Percentiles rank a stretch among this genome's conserved stretches.
Evolutionary conservation across 2,888 invertebrate species (phyloP).

Genomic region (Drosophila pullipes): DNA sequence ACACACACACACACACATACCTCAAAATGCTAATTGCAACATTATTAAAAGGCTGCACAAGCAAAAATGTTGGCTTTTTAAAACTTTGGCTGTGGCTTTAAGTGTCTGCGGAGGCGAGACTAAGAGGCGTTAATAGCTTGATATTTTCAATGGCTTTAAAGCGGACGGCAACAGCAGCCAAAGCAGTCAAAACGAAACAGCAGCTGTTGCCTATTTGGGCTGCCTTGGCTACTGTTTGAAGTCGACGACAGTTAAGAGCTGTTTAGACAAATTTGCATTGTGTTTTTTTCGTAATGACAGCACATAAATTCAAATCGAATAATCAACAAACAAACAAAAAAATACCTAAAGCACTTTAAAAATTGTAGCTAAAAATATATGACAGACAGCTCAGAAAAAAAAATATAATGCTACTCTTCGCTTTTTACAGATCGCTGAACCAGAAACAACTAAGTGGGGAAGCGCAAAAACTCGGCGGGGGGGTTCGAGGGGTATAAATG

Average conservation of each 20-base stretch:
- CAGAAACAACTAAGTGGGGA: conserved; percentile 40
- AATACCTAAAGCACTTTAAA: conserved; percentile 6
- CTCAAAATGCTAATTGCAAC: conserved; percentile 77
- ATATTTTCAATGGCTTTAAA: conserved; percentile 71
- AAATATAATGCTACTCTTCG: conserved; percentile 16
- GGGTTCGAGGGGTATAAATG: neutral
- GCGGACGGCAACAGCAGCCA: conserved; percentile 16
- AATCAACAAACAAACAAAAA: conserved; percentile 27
- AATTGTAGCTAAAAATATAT: conserved; percentile 2
- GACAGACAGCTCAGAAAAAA: conserved; percentile 23
- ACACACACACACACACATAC: conserved; percentile 33
- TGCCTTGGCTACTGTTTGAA: conserved; percentile 68
- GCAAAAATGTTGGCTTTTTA: neutral
- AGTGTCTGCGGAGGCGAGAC: conserved; percentile 79
- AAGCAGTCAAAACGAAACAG: conserved; percentile 13
- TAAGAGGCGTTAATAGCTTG: conserved; percentile 80
- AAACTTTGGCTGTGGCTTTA: conserved; percentile 31
- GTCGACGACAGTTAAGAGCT: conserved; percentile 44
- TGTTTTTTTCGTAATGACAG: conserved; percentile 24
- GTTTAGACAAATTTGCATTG: conserved; percentile 51
- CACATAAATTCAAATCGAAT: conserved; percentile 37
- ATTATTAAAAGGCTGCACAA: conserved; percentile 52
- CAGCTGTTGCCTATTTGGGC: conserved; percentile 64
- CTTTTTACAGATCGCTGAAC: conserved; percentile 50
- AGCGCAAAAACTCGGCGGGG: neutral